Evolutionary conservation across 2,113 vertebrate genomes (phyloP).

Genomic region (Petromus typicus): DNA sequence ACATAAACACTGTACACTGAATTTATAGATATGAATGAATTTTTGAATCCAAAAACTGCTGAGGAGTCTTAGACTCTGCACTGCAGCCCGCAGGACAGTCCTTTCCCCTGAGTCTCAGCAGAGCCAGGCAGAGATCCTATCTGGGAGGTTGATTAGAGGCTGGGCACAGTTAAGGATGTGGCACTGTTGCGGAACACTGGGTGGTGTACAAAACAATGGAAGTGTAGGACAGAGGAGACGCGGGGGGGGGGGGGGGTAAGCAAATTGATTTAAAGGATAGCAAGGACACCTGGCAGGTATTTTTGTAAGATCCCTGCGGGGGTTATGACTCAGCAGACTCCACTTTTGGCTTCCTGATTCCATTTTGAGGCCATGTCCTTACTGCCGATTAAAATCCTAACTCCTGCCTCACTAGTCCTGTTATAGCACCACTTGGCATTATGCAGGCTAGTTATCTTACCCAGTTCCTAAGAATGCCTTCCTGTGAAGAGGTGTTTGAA

Average conservation of each 20-base stretch:
- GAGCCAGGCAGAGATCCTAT: neutral
- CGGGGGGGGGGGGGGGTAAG: no score
- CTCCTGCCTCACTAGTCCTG: neutral
- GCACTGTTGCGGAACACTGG: neutral
- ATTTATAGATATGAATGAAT: neutral
- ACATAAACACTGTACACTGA: neutral
- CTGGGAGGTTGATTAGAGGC: neutral
- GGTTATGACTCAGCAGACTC: neutral
- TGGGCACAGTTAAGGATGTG: neutral
- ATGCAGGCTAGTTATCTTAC: neutral
- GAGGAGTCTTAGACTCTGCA: neutral
- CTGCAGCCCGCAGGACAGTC: neutral
- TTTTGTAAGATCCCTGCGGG: neutral
- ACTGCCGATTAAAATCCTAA: neutral
- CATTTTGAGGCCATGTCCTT: neutral
- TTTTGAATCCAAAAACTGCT: neutral
- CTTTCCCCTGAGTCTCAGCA: neutral
- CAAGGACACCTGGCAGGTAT: neutral
- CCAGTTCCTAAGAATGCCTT: neutral
- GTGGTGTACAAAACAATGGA: neutral
- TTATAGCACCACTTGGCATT: neutral
- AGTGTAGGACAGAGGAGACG: neutral
- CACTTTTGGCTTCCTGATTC: neutral
- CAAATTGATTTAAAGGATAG: no score
- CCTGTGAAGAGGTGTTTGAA: neutral